Evolutionary conservation across 23 tunicate species (phyloP).

Genomic region (Diplosoma virens): DNA sequence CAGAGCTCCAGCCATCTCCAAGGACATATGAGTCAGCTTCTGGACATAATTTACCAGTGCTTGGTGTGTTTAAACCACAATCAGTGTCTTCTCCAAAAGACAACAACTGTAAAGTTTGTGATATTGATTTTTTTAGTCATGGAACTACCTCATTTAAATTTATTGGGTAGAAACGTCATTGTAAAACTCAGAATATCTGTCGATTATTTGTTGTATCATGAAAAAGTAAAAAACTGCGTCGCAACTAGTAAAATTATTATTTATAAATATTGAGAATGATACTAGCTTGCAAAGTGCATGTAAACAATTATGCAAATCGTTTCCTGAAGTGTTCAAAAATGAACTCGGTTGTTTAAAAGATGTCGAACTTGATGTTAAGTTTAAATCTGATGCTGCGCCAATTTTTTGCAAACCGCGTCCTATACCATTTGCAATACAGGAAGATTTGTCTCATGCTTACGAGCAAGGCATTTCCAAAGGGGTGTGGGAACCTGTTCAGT

Average conservation of each 20-base stretch:
- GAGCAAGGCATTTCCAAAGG: slow-evolving; percentile 27
- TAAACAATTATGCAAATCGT: slow-evolving; percentile 18
- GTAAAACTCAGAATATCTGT: not conserved
- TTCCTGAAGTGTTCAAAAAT: slow-evolving; percentile 25
- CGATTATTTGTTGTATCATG: slow-evolving; percentile 9
- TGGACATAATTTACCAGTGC: slow-evolving; percentile 10
- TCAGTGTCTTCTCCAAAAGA: not conserved
- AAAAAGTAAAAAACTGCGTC: no score
- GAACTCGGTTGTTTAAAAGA: slow-evolving; percentile 27
- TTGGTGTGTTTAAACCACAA: slow-evolving; percentile 1
- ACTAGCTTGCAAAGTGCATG: slow-evolving; percentile 5
- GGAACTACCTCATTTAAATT: slow-evolving; percentile 7
- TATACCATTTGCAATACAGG: slow-evolving; percentile 33
- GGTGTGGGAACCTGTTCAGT: slow-evolving; percentile 26
- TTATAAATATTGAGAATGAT: slow-evolving; percentile 1
- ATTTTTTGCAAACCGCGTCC: slow-evolving; percentile 39
- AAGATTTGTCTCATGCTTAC: slow-evolving; percentile 27
- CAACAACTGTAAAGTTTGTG: not conserved
- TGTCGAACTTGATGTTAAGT: slow-evolving; percentile 30
- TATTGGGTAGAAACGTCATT: slow-evolving; percentile 20
- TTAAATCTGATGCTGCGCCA: slow-evolving; percentile 16
- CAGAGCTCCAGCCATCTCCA: not conserved
- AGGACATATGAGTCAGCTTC: slow-evolving; percentile 17
- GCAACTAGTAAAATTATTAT: no score
- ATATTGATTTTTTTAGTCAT: not conserved